Conservation (phyloP, 2,113 vertebrate genomes). For the Notarius quadriscutis region DNA sequence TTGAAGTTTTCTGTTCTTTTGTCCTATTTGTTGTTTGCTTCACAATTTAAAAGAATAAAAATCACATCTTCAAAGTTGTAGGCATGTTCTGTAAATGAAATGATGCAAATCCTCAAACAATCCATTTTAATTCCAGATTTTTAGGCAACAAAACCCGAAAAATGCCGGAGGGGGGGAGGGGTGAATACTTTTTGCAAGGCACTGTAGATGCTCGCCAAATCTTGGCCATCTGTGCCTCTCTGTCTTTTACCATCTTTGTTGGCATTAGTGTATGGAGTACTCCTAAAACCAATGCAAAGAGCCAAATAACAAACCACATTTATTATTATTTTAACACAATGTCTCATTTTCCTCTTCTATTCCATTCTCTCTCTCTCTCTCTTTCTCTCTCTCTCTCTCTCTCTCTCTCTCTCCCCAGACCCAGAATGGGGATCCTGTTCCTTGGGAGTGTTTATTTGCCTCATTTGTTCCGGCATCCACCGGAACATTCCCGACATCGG, state of each 20-base stretch:
- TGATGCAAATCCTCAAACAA: too few relatives aligned
- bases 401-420: constrained; percentile 53
- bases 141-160: too few relatives aligned
- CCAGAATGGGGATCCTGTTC: constrained; percentile 73
- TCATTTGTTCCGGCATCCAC: constrained; percentile 75
- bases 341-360: neutral
- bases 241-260: neutral
- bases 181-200: too few relatives aligned
- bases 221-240: neutral
- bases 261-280: neutral
- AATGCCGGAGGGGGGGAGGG: too few relatives aligned
- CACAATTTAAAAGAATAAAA: too few relatives aligned
- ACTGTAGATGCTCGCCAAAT: neutral
- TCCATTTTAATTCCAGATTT: too few relatives aligned
- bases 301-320: neutral
- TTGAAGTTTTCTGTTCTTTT: too few relatives aligned
- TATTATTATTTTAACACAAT: neutral
- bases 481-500: constrained; percentile 70
- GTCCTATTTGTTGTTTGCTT: too few relatives aligned
- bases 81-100: too few relatives aligned
- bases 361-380: neutral
- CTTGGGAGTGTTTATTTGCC: constrained; percentile 75
- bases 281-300: neutral
- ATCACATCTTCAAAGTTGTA: too few relatives aligned
- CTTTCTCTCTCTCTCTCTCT: neutral